phyloP scores from a whole-genome alignment of 1,140 invertebrate genomes.

The Psilanteris sp. region DNA sequence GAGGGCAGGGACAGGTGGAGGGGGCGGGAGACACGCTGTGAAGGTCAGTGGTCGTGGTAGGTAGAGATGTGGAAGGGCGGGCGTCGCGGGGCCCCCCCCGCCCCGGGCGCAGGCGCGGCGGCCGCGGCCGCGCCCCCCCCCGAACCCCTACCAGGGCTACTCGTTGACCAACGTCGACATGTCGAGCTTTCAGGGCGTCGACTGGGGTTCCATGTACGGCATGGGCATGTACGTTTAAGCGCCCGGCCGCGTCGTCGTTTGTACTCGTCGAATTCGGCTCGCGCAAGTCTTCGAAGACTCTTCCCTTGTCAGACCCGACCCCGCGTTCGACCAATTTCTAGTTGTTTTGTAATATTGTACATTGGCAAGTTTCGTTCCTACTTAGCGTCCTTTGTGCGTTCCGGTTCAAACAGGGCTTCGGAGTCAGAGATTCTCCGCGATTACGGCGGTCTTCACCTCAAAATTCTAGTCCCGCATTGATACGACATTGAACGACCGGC shows the following conservation, averaged over 20 bases:
- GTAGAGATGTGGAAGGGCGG: too few species aligned
- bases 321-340: conserved; percentile 12
- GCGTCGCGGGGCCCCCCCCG: too few species aligned
- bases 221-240: conserved; percentile 93
- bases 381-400: too few species aligned
- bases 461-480: conserved; percentile 48
- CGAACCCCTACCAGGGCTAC: conserved; percentile 89
- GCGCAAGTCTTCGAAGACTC: conserved; percentile 51
- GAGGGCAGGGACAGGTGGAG: too few species aligned
- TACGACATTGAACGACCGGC: not conserved
- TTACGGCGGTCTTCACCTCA: conserved; percentile 35
- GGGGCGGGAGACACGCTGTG: conserved; percentile 79
- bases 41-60: too few species aligned
- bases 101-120: conserved; percentile 80
- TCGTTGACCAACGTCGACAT: conserved; percentile 92
- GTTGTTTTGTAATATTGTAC: conserved; percentile 13
- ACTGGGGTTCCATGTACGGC: conserved; percentile 93
- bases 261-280: too few species aligned
- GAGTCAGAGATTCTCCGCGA: conserved; percentile 14
- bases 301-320: too few species aligned
- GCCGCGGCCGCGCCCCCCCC: conserved; percentile 82
- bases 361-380: conserved; percentile 47
- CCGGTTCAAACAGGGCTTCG: conserved; percentile 20
- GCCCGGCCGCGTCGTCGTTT: too few species aligned
- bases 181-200: conserved; percentile 93